These are phyloP conservation scores for Acrobasis repandana DNA, from an alignment of 2,888 invertebrate genomes.

Conservation along the genomic window DNA sequence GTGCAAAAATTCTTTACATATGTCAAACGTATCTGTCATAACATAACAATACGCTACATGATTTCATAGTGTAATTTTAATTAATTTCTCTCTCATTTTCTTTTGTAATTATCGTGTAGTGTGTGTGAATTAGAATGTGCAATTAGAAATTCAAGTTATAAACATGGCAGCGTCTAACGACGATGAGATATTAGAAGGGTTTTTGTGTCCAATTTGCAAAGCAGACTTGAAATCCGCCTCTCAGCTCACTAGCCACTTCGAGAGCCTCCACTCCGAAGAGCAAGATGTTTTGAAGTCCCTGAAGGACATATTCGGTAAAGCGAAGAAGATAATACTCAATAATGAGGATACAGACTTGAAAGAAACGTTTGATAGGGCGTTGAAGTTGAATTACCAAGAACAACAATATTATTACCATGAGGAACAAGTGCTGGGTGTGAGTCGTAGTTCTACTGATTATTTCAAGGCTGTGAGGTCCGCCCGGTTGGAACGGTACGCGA, in stretches of 20 bases:
- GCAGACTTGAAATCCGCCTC: conserved; percentile 93
- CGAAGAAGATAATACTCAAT: conserved; percentile 93
- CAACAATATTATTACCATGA: conserved; percentile 62
- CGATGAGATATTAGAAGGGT: conserved; percentile 92
- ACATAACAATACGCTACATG: conserved; percentile 32
- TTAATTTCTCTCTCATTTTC: conserved; percentile 25
- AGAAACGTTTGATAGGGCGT: conserved; percentile 81
- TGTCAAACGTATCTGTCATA: conserved; percentile 16
- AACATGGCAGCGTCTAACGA: conserved; percentile 72
- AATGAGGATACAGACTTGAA: conserved; percentile 84
- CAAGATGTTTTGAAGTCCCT: conserved; percentile 91
- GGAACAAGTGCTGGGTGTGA: conserved; percentile 85
- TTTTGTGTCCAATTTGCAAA: conserved; percentile 97
- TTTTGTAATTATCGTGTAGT: conserved; percentile 20
- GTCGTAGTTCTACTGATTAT: conserved; percentile 86
- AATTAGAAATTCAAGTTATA: conserved; percentile 33
- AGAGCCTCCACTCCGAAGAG: conserved; percentile 93
- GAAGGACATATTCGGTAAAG: conserved; percentile 93
- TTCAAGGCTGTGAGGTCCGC: conserved; percentile 87
- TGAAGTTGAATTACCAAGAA: conserved; percentile 69
- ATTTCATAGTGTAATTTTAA: conserved; percentile 20
- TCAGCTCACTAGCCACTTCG: conserved; percentile 94
- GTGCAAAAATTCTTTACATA: background rate
- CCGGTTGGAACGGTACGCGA: conserved; percentile 92
- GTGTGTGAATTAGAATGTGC: conserved; percentile 30